phyloP scores from a whole-genome alignment of 2,888 invertebrate species.

The Epirrhoe alternata region DNA sequence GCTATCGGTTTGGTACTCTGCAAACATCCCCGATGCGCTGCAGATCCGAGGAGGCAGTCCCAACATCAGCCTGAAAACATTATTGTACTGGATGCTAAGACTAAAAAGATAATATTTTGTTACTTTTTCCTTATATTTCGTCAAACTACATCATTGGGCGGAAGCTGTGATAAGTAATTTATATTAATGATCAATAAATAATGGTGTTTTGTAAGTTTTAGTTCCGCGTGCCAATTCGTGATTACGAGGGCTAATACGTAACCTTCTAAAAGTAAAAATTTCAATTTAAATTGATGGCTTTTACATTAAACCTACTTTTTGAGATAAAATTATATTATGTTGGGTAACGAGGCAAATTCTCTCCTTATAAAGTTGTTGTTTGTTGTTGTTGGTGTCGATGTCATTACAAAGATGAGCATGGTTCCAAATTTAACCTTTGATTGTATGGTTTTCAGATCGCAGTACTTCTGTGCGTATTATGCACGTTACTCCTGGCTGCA shows the following conservation, averaged over 20 bases:
- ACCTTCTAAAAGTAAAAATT: not conserved
- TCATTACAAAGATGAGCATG: no score
- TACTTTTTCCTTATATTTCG: not conserved
- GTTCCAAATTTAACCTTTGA: not conserved
- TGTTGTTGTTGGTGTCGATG: not conserved
- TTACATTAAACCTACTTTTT: not conserved
- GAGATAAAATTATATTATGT: no score
- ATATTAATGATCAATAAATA: constrained; percentile 1
- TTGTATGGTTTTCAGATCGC: constrained; percentile 48
- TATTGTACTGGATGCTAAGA: no score
- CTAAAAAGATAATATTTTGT: no score
- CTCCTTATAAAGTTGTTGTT: no score
- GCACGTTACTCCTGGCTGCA: constrained; percentile 35
- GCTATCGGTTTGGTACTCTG: no score
- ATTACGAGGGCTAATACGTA: constrained; percentile 4
- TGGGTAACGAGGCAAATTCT: no score
- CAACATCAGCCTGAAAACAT: no score
- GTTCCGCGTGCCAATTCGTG: not conserved
- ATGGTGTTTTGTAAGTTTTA: constrained; percentile 1
- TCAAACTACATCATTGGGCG: not conserved
- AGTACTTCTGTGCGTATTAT: constrained; percentile 47
- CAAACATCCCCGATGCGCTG: no score
- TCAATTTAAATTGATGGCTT: not conserved
- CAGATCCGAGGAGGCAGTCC: no score
- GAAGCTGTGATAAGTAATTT: not conserved